A percentile compares a stretch with the other conserved stretches of the same genome.
These are phyloP conservation scores for Hippocampus barbouri DNA, from an alignment of 2,113 vertebrate species.

Conservation along the genomic window DNA sequence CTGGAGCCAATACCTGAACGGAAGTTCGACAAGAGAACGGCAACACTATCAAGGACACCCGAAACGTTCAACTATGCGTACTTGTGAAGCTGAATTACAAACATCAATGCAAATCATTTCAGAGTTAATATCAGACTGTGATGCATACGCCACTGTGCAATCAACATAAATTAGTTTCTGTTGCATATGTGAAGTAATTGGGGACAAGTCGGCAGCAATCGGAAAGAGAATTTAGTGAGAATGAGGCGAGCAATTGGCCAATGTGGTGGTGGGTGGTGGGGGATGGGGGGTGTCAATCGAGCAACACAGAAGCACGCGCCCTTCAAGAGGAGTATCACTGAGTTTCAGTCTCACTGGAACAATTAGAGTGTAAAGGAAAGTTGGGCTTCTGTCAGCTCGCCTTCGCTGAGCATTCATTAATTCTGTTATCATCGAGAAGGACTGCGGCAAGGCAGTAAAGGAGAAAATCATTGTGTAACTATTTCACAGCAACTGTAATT, in stretches of 20 bases:
- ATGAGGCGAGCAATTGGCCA: constrained; percentile 37
- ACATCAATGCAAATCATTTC: no score
- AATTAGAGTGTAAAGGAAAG: constrained; percentile 57
- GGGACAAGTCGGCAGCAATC: constrained; percentile 24
- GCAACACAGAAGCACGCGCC: constrained; percentile 39
- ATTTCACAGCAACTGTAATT: constrained; percentile 32
- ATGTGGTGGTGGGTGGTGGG: constrained; percentile 10
- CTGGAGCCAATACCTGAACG: no score
- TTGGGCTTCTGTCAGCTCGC: constrained; percentile 56
- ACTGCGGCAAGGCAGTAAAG: constrained; percentile 20
- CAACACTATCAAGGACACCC: no score
- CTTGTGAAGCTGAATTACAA: no score
- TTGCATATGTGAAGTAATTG: constrained; percentile 12
- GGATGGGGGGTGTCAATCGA: constrained; percentile 2
- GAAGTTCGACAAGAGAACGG: no score
- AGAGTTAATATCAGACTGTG: no score
- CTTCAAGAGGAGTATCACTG: constrained; percentile 50
- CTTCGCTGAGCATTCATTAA: constrained; percentile 59
- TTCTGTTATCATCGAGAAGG: constrained; percentile 36
- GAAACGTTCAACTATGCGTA: no score
- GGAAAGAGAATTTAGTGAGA: constrained; percentile 22
- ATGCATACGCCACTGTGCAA: not conserved
- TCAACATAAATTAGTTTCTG: not conserved
- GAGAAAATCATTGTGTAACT: constrained; percentile 28
- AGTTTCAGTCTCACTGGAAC: constrained; percentile 58